Evolutionary conservation across 2,888 invertebrate genomes (phyloP).

Genomic region (Andrena fulva): DNA sequence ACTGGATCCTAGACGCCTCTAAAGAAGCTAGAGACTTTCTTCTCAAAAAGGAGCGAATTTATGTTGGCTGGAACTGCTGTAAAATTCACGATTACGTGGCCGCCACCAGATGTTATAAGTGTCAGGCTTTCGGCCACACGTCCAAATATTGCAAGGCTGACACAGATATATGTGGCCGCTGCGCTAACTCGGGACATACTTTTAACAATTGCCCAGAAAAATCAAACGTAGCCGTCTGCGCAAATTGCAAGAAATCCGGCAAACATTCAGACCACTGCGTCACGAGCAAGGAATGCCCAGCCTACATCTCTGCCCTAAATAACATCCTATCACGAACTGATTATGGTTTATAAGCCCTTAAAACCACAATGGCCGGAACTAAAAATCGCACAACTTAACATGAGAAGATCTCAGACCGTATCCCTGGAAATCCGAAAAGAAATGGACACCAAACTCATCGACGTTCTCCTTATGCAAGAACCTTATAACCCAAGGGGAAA

Average conservation of each 20-base stretch:
- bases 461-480: too few species aligned
- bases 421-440: too few species aligned
- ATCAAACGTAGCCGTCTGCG: background rate
- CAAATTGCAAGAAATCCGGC: background rate
- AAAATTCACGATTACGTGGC: slow-evolving; percentile 3
- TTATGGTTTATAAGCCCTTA: background rate
- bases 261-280: too few species aligned
- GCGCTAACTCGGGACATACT: slow-evolving; percentile 33
- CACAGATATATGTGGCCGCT: slow-evolving; percentile 43
- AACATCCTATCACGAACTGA: background rate
- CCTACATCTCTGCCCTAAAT: too few species aligned
- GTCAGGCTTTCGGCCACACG: background rate
- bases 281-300: too few species aligned
- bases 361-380: background rate
- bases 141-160: background rate
- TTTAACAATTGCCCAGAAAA: slow-evolving; percentile 8
- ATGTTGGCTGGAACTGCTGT: slow-evolving; percentile 28
- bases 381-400: background rate
- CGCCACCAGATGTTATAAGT: slow-evolving; percentile 24
- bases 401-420: too few species aligned
- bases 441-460: too few species aligned
- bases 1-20: too few species aligned
- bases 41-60: background rate
- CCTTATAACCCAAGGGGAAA: too few species aligned
- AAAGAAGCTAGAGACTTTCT: background rate